Evolutionary conservation across 2,888 invertebrate genomes (phyloP).

Genomic region (Marasmarcha lunaedactyla): DNA sequence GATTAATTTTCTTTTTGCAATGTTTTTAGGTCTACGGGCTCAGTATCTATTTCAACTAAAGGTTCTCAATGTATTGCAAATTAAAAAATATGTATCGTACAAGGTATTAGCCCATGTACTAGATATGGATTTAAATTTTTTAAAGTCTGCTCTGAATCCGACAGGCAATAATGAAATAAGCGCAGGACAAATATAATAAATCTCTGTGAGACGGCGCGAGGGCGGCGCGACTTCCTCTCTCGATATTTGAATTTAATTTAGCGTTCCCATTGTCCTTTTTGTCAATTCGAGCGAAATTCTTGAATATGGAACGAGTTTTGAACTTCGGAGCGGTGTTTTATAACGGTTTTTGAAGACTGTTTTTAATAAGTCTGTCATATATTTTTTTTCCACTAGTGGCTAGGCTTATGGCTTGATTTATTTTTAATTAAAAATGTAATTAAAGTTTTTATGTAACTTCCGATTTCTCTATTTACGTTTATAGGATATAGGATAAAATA

Average conservation of each 20-base stretch:
- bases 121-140: too few species aligned
- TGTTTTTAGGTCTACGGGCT: too few species aligned
- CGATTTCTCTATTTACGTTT: too few species aligned
- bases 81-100: too few species aligned
- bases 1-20: too few species aligned
- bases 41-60: too few species aligned
- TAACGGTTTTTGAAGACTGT: not conserved
- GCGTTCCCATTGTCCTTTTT: constrained; percentile 51
- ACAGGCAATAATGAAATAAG: constrained; percentile 66
- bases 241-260: constrained; percentile 71
- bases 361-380: not conserved
- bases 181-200: constrained; percentile 70
- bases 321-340: not conserved
- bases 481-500: too few species aligned
- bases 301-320: constrained; percentile 9
- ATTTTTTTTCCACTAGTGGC: not conserved
- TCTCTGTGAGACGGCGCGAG: constrained; percentile 57
- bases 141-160: constrained; percentile 13
- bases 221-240: constrained; percentile 63
- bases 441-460: too few species aligned
- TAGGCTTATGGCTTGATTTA: too few species aligned
- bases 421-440: too few species aligned
- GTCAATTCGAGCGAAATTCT: constrained; percentile 36
- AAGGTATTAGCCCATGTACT: too few species aligned
- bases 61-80: too few species aligned